Percentiles rank a stretch among this genome's conserved stretches.
These are phyloP conservation scores for Catonia carolina DNA, from an alignment of 2,888 invertebrate genomes.

Conservation along the genomic window DNA sequence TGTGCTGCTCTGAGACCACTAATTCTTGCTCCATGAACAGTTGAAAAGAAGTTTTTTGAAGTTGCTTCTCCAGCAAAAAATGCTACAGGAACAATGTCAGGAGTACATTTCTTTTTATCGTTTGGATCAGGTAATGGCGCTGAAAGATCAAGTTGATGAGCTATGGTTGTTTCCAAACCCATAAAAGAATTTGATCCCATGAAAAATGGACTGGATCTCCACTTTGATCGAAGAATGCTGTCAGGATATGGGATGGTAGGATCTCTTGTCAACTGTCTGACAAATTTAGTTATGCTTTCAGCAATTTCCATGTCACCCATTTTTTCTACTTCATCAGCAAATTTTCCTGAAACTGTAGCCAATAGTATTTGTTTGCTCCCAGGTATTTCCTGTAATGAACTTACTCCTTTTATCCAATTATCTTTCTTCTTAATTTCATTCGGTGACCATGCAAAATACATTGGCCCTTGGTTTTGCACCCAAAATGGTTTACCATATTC, in stretches of 20 bases:
- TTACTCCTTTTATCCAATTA: conserved; percentile 24
- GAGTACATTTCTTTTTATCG: not conserved
- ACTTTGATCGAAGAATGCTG: conserved; percentile 23
- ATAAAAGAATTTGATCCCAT: conserved; percentile 20
- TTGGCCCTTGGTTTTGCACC: conserved; percentile 16
- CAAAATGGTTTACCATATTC: conserved; percentile 24
- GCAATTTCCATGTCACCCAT: conserved; percentile 23
- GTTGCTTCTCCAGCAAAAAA: conserved; percentile 21
- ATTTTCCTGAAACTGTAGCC: conserved; percentile 18
- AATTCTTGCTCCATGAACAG: conserved; percentile 10
- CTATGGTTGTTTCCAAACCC: conserved; percentile 20
- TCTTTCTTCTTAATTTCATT: conserved; percentile 17
- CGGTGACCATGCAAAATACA: conserved; percentile 22
- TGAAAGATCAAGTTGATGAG: not conserved
- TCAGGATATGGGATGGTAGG: conserved; percentile 24
- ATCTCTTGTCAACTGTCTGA: conserved; percentile 25
- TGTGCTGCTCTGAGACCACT: conserved; percentile 18
- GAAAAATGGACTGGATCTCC: conserved; percentile 22
- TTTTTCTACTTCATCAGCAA: conserved; percentile 21
- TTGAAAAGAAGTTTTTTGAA: not conserved
- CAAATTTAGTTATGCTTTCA: conserved; percentile 24
- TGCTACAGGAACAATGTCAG: not conserved
- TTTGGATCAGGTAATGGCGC: not conserved
- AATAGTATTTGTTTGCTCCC: conserved; percentile 20
- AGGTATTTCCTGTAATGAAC: conserved; percentile 16